Evolutionary conservation across 2,888 invertebrate genomes (phyloP).

Genomic region (Prenolepis imparis): DNA sequence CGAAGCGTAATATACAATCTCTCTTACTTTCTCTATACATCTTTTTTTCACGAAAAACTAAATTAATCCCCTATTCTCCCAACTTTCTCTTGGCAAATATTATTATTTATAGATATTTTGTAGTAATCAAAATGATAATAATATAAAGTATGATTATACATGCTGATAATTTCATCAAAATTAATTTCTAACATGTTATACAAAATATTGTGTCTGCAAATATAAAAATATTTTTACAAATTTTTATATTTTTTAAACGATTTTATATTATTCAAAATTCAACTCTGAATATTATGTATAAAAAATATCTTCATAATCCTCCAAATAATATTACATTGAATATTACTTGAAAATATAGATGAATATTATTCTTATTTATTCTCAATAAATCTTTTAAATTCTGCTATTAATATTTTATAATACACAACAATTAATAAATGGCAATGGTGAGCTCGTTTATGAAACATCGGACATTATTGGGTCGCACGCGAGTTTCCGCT

Average conservation of each 20-base stretch:
- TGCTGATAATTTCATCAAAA: background rate
- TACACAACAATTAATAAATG: constrained; percentile 40
- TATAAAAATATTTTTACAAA: background rate
- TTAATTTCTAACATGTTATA: background rate
- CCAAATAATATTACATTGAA: background rate
- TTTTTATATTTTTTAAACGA: background rate
- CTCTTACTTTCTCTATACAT: constrained; percentile 28
- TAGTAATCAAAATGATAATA: background rate
- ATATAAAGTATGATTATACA: background rate
- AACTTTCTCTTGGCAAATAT: background rate
- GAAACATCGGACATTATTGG: constrained; percentile 56
- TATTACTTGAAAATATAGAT: background rate
- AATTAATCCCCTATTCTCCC: constrained; percentile 55
- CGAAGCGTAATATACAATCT: constrained; percentile 66
- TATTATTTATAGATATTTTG: constrained; percentile 20
- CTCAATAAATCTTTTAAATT: background rate
- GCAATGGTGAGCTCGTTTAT: constrained; percentile 33
- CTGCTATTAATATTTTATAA: constrained; percentile 19
- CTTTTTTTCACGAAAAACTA: constrained; percentile 48
- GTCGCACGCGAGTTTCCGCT: constrained; percentile 63
- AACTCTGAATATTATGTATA: background rate
- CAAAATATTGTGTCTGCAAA: background rate
- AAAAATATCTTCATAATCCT: background rate
- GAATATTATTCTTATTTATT: background rate
- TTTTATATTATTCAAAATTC: background rate